Evolutionary conservation across 1,140 invertebrate genomes (phyloP).

Genomic region (Brachionus sp.): DNA sequence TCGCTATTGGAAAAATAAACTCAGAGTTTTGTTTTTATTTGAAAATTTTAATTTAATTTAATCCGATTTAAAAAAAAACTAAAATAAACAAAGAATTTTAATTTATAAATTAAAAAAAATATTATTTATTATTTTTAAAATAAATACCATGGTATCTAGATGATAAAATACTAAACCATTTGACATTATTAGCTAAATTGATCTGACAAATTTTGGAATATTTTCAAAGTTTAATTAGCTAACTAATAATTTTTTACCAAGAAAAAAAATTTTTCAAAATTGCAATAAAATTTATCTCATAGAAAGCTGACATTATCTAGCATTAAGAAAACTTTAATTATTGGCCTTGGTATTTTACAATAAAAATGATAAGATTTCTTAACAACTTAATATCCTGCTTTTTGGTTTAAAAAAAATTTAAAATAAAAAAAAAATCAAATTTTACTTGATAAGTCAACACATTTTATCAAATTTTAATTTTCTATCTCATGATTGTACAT

Average conservation of each 20-base stretch:
- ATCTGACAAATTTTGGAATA: neutral
- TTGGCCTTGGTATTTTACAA: neutral
- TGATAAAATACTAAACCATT: neutral
- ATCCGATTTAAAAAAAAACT: neutral
- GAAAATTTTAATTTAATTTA: neutral
- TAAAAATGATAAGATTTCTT: neutral
- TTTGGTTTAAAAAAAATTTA: neutral
- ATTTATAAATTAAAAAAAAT: neutral
- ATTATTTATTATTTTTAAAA: neutral
- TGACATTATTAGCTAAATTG: neutral
- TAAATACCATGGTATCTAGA: neutral
- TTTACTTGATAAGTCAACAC: neutral
- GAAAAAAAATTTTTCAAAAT: neutral
- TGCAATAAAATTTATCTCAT: neutral
- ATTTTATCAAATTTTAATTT: neutral
- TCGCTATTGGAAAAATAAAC: neutral
- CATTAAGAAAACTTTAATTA: neutral
- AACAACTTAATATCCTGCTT: neutral
- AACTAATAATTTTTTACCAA: too few relatives aligned
- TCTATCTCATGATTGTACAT: neutral
- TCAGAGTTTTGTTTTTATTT: slow-evolving; percentile 4
- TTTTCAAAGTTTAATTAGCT: neutral
- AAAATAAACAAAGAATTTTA: neutral
- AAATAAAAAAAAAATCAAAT: neutral
- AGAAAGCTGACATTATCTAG: neutral